Base-by-base conservation (phyloP, 1,140 invertebrate species). In the Drosophila ananassae region DNA sequence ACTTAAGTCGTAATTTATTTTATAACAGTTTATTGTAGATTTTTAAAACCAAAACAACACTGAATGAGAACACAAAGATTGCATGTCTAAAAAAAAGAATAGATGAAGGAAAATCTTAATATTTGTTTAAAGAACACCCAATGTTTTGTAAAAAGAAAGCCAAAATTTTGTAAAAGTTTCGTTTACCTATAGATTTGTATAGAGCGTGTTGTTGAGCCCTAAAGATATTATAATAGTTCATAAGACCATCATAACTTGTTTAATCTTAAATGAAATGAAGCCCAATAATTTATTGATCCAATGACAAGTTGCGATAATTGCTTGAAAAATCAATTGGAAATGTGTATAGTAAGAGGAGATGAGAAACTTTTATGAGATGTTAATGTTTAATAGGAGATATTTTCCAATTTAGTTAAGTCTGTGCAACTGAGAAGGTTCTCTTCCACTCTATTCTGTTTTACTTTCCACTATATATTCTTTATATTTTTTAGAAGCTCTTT, bases 1-100 rank as follows among this genome's bases (percentile, higher is more conserved):
- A 51, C n/a, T 64, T 84, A 87, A 90, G 74, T 72, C 68, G 69
- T 81, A 76, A 79, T 79, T 79, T 87, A 87, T 90, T 90, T 90
- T 90, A 83, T 79, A 90, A 82, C 39, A 77, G 61, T 83, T 85
- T 87, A 78, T 69, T 66, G 73, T 90, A 90, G 52, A 55, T 81
- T 73, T 83, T 87, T 78, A 79, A 87, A 48, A 47, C 50, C 50
- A 87, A 87, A 73, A 72, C 80, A 66, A 79, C 59, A 58, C 44
- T 61, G 46, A 56, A 66, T 21, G 47, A 69, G 10, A 74, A 72
- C 22, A 44, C 44, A 67, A 81, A 56, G 17, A 67, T 47, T 71
- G 53, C 13, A 77, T 71, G 54, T 59, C 44, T 44, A 48, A 13
- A 22, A 53, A n/a, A 21, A 44, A 6, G 37, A 39, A 13, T 7